Conservation (phyloP, 2,797 vertebrate genomes). For the Protonibea diacanthus region DNA sequence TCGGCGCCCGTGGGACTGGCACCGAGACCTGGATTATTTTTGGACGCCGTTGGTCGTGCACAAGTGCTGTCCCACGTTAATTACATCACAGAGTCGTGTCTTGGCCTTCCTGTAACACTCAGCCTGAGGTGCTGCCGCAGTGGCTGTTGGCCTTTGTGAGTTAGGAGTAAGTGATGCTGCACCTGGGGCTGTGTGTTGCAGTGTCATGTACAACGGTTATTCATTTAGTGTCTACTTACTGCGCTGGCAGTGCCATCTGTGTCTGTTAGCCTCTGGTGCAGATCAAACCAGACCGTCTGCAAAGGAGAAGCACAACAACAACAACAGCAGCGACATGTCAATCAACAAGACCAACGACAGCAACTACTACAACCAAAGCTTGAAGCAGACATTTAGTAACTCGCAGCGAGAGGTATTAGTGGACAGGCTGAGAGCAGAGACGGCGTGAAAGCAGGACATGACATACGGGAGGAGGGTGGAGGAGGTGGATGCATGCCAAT, state of each 20-base stretch:
- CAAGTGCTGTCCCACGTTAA: slow-evolving; percentile 24
- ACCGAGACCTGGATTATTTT: slow-evolving; percentile 19
- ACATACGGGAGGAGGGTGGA: too few relatives aligned
- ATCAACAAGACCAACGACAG: slow-evolving; percentile 69
- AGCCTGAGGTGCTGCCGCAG: neutral
- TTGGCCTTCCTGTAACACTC: neutral
- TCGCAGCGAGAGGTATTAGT: slow-evolving; percentile 22
- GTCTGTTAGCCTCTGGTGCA: slow-evolving; percentile 96
- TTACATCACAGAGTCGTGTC: slow-evolving; percentile 15
- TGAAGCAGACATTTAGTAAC: slow-evolving; percentile 46
- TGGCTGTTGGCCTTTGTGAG: slow-evolving; percentile 20
- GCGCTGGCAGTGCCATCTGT: slow-evolving; percentile 90
- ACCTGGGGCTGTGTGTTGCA: slow-evolving; percentile 35
- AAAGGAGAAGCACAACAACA: slow-evolving; percentile 83
- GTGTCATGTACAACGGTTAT: slow-evolving; percentile 23
- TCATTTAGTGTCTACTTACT: slow-evolving; percentile 85
- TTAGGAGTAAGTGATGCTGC: slow-evolving; percentile 26
- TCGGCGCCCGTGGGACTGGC: neutral
- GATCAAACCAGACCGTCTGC: slow-evolving; percentile 96
- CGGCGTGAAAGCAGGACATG: slow-evolving; percentile 4
- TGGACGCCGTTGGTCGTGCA: neutral
- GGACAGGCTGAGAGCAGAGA: slow-evolving; percentile 21
- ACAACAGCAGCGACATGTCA: slow-evolving; percentile 79
- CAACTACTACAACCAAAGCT: slow-evolving; percentile 48
- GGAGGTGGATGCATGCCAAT: slow-evolving; percentile 22